A percentile compares a stretch with the other conserved stretches of the same genome.
phyloP scores from a whole-genome alignment of 2,888 invertebrate genomes.

The Corythucha ciliata region DNA sequence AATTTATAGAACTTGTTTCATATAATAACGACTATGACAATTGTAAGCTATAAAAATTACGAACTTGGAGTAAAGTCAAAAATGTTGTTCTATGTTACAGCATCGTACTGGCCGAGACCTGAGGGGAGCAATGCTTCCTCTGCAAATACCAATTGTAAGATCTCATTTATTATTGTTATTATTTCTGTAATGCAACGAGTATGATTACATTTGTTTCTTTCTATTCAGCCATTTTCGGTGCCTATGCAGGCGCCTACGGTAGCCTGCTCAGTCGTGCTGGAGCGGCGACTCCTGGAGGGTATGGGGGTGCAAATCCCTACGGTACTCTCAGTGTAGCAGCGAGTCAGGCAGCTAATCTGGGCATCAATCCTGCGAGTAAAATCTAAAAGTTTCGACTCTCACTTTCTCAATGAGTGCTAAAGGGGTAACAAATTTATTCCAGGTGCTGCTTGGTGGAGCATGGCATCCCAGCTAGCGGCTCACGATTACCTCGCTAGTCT shows the following conservation, averaged over 20 bases:
- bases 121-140: conserved; percentile 35
- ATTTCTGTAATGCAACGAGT: not conserved
- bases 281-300: conserved; percentile 37
- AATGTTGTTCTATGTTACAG: too few species aligned
- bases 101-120: conserved; percentile 77
- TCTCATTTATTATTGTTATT: not conserved
- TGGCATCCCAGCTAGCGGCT: conserved; percentile 79
- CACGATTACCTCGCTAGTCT: conserved; percentile 78
- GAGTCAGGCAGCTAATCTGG: conserved; percentile 74
- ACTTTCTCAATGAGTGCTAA: too few species aligned
- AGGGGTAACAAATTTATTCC: conserved; percentile 28
- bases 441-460: conserved; percentile 86
- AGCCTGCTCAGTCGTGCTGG: conserved; percentile 35
- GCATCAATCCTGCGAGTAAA: conserved; percentile 54
- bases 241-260: conserved; percentile 37
- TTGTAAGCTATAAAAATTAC: too few species aligned
- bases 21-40: too few species aligned
- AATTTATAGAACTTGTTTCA: too few species aligned
- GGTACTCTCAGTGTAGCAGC: conserved; percentile 72
- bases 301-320: conserved; percentile 40
- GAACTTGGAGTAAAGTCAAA: too few species aligned
- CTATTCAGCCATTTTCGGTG: conserved; percentile 31
- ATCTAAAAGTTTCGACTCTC: not conserved
- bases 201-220: not conserved
- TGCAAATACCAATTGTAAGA: conserved; percentile 32